Conservation (phyloP, 2,797 vertebrate genomes). For the Macroramphosus scolopax region DNA sequence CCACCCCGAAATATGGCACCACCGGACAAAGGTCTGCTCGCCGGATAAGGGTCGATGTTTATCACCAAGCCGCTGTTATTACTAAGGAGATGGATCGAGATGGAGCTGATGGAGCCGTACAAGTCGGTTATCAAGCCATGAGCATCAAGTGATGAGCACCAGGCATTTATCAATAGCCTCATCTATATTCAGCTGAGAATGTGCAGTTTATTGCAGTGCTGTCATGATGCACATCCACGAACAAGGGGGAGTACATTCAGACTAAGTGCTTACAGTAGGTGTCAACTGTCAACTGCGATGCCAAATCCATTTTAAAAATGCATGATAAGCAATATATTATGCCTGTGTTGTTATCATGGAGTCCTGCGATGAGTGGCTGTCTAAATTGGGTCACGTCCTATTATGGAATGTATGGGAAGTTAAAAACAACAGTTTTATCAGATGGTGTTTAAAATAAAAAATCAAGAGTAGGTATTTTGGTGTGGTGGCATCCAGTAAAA, state of each 20-base stretch:
- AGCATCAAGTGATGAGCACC: conserved; percentile 69
- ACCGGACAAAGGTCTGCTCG: conserved; percentile 74
- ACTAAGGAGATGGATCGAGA: conserved; percentile 52
- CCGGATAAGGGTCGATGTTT: conserved; percentile 71
- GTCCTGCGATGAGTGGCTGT: conserved; percentile 29
- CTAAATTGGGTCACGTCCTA: conserved; percentile 61
- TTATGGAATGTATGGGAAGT: conserved; percentile 38
- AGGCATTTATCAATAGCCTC: conserved; percentile 59
- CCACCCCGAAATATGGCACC: conserved; percentile 73
- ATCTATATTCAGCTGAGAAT: conserved; percentile 58
- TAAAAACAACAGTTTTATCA: conserved; percentile 20
- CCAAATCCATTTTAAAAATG: conserved; percentile 65
- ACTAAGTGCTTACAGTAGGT: conserved; percentile 50
- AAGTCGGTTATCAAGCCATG: conserved; percentile 50
- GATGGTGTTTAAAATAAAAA: conserved; percentile 17
- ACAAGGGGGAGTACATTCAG: conserved; percentile 49
- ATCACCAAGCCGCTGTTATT: conserved; percentile 53
- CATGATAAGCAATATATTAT: conserved; percentile 67
- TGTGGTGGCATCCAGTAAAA: neutral
- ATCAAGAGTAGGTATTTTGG: neutral
- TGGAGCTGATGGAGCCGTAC: conserved; percentile 58
- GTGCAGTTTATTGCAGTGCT: conserved; percentile 61
- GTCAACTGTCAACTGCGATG: conserved; percentile 59
- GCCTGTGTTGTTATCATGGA: conserved; percentile 45
- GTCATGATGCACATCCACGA: conserved; percentile 67